phyloP scores from a whole-genome alignment of 2,797 vertebrate genomes.

The Spatula clypeata region DNA sequence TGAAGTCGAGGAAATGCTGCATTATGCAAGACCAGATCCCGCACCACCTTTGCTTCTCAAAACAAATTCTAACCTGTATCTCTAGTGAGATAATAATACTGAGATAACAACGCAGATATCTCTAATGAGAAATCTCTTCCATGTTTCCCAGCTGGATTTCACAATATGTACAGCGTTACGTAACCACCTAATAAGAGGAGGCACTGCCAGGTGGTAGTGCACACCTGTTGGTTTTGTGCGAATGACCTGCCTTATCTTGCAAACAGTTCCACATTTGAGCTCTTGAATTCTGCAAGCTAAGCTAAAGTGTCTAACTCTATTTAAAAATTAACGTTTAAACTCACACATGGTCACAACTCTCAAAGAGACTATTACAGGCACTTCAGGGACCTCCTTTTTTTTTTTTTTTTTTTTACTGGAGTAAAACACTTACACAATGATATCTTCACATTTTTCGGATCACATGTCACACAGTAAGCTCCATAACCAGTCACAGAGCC shows the following conservation, averaged over 20 bases:
- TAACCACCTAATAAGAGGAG: not conserved
- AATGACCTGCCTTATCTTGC: not conserved
- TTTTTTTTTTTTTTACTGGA: not conserved
- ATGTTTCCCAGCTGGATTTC: not conserved
- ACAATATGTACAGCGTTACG: not conserved
- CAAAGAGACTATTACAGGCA: not conserved
- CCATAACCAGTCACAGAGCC: conserved; percentile 91
- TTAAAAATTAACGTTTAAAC: not conserved
- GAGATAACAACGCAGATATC: too few species aligned
- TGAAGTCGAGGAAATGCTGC: fast-evolving
- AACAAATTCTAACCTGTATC: not conserved
- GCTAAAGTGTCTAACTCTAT: not conserved
- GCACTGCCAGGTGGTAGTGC: not conserved
- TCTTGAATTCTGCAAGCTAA: not conserved
- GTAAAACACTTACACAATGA: conserved; percentile 89
- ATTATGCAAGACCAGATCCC: not conserved
- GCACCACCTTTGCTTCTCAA: not conserved
- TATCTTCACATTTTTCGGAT: conserved; percentile 89
- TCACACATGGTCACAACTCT: not conserved
- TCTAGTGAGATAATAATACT: not conserved
- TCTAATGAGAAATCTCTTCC: not conserved
- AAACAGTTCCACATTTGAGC: not conserved
- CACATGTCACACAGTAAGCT: conserved; percentile 87
- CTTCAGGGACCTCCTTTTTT: not conserved
- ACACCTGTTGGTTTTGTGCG: not conserved